phyloP scores from a whole-genome alignment of 2,797 vertebrate species.

The Okamejei kenojei region DNA sequence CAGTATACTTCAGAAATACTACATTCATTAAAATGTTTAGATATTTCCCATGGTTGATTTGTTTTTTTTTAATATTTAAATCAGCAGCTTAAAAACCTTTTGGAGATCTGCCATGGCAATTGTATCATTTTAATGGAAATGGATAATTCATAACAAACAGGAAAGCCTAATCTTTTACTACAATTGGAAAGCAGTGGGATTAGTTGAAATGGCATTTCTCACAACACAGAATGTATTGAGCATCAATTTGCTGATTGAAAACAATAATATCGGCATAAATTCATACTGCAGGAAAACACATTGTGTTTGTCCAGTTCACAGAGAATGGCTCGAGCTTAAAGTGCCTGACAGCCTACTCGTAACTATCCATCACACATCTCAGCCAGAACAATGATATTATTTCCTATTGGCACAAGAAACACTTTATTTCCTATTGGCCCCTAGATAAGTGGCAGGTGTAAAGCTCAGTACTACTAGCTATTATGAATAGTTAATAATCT shows the following conservation, averaged over 20 bases:
- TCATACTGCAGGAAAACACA: constrained; percentile 19
- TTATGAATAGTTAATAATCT: neutral
- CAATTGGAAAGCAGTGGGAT: constrained; percentile 35
- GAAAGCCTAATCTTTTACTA: constrained; percentile 12
- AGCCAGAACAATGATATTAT: neutral
- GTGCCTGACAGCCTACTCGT: neutral
- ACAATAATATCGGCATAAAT: constrained; percentile 9
- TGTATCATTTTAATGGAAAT: neutral
- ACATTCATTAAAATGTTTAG: too few species aligned
- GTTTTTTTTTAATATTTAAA: neutral
- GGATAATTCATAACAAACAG: neutral
- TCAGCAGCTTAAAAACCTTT: neutral
- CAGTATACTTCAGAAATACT: too few species aligned
- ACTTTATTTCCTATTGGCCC: neutral
- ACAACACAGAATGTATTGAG: constrained; percentile 22
- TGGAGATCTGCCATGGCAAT: neutral
- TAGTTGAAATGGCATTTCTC: constrained; percentile 24
- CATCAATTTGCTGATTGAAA: constrained; percentile 11
- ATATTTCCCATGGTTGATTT: too few species aligned
- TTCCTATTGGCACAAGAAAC: constrained; percentile 20
- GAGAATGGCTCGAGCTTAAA: neutral
- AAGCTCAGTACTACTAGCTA: neutral
- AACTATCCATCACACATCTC: neutral
- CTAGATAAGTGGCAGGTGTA: constrained; percentile 21
- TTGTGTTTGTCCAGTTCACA: constrained; percentile 8